These are phyloP conservation scores for Acanthococcus lagerstroemiae DNA, from an alignment of 2,888 invertebrate genomes.

Conservation along the genomic window DNA sequence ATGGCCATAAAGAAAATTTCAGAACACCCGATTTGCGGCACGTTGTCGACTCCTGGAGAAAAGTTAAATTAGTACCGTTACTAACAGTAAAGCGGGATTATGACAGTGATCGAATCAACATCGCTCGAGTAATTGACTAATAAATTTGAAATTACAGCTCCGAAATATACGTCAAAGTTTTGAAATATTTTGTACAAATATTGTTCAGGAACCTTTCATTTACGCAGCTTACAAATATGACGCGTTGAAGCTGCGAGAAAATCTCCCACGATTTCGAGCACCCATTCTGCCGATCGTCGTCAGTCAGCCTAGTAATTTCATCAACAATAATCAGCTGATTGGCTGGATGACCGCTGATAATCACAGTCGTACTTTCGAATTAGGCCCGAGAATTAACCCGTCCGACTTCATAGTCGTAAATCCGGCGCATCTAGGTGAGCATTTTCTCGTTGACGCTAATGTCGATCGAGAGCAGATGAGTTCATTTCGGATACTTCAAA, in stretches of 20 bases:
- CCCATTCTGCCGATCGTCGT: slow-evolving; percentile 8
- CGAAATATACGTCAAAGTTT: background rate
- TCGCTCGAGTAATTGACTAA: slow-evolving; percentile 1
- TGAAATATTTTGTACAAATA: background rate
- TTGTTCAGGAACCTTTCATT: slow-evolving; percentile 15
- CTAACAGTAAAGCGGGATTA: slow-evolving; percentile 61
- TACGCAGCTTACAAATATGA: slow-evolving; percentile 2
- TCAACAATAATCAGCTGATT: slow-evolving; percentile 9
- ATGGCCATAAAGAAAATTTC: slow-evolving; percentile 46
- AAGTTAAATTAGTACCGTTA: slow-evolving; percentile 66
- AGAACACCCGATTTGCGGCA: slow-evolving; percentile 51
- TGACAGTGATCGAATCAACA: slow-evolving; percentile 40
- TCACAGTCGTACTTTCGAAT: background rate
- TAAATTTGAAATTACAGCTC: background rate
- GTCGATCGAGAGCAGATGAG: background rate
- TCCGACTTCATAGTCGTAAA: slow-evolving; percentile 12
- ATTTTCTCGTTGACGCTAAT: background rate
- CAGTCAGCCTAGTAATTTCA: slow-evolving; percentile 8
- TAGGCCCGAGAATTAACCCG: background rate
- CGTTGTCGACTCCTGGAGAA: slow-evolving; percentile 73
- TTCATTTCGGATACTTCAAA: background rate
- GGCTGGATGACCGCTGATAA: slow-evolving; percentile 8
- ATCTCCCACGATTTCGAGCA: slow-evolving; percentile 3
- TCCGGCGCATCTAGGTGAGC: slow-evolving; percentile 63
- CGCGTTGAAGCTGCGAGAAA: background rate